Evolutionary conservation across 2,888 invertebrate species (phyloP).

Genomic region (Oscheius myriophilus): DNA sequence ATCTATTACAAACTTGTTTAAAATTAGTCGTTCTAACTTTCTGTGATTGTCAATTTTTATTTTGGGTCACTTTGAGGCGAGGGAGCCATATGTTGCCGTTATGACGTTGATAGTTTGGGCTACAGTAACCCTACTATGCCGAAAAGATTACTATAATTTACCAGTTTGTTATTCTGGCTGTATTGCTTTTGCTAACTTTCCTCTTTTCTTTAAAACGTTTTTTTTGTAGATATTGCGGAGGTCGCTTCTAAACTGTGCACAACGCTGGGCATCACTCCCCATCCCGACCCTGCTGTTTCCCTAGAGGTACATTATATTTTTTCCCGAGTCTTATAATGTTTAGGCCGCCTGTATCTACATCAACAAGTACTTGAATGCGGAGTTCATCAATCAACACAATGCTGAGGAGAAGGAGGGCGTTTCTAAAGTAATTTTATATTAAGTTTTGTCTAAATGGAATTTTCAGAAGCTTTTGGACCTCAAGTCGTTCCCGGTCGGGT

Average conservation of each 20-base stretch:
- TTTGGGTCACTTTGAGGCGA: too few relatives aligned
- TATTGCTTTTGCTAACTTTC: too few relatives aligned
- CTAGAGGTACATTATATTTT: conserved; percentile 20
- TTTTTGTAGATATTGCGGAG: conserved; percentile 16
- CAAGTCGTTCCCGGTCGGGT: conserved; percentile 52
- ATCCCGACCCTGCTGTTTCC: conserved; percentile 39
- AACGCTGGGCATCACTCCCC: conserved; percentile 41
- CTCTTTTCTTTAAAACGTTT: too few relatives aligned
- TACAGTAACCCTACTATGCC: too few relatives aligned
- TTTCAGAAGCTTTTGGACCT: conserved; percentile 43
- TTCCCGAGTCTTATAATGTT: background rate
- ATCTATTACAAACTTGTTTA: too few relatives aligned
- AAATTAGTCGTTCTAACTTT: too few relatives aligned
- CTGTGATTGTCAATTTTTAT: too few relatives aligned
- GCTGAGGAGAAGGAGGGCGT: conserved; percentile 30
- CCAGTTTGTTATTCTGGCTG: too few relatives aligned
- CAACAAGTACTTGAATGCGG: conserved; percentile 39
- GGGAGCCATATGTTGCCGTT: too few relatives aligned
- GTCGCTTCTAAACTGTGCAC: conserved; percentile 42
- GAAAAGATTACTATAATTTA: too few relatives aligned
- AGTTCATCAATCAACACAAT: conserved; percentile 32
- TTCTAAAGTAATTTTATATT: background rate
- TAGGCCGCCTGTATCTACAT: conserved; percentile 53
- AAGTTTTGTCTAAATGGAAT: background rate
- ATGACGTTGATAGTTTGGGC: too few relatives aligned